Evolutionary conservation across 2,888 invertebrate genomes (phyloP).

Genomic region (Keiferia lycopersicella): DNA sequence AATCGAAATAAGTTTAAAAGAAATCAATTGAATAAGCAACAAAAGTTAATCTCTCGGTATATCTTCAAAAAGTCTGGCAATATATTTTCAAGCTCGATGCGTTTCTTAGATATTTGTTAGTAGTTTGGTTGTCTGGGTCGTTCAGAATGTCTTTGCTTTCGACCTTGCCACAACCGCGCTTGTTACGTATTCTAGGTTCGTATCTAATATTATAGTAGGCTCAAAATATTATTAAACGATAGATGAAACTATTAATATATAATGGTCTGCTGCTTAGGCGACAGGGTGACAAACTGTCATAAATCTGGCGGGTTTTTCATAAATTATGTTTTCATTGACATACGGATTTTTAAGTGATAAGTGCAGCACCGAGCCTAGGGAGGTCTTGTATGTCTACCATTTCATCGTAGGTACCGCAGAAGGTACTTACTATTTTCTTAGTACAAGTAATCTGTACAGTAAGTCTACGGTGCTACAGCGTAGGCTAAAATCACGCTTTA

Average conservation of each 20-base stretch:
- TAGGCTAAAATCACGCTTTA: background rate
- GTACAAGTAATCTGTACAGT: no score
- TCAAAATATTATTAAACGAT: conserved; percentile 4
- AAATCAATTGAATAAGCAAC: no score
- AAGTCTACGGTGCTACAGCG: background rate
- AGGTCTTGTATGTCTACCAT: no score
- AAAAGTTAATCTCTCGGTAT: no score
- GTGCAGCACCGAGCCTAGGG: no score
- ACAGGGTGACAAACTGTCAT: no score
- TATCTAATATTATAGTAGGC: background rate
- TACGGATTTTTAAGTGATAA: background rate
- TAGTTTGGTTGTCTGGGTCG: background rate
- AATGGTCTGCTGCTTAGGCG: no score
- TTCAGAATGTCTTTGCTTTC: conserved; percentile 4
- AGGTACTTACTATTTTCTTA: background rate
- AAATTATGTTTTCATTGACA: no score
- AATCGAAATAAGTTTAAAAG: no score
- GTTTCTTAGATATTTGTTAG: background rate
- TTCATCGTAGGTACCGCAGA: no score
- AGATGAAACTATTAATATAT: background rate
- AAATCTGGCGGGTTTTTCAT: no score
- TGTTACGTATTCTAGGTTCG: background rate
- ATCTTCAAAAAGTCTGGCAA: no score
- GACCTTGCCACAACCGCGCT: background rate
- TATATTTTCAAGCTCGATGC: background rate